A percentile compares a stretch with the other conserved stretches of the same genome.
Conservation (phyloP, 2,113 vertebrate genomes). For the Felis chaus region DNA sequence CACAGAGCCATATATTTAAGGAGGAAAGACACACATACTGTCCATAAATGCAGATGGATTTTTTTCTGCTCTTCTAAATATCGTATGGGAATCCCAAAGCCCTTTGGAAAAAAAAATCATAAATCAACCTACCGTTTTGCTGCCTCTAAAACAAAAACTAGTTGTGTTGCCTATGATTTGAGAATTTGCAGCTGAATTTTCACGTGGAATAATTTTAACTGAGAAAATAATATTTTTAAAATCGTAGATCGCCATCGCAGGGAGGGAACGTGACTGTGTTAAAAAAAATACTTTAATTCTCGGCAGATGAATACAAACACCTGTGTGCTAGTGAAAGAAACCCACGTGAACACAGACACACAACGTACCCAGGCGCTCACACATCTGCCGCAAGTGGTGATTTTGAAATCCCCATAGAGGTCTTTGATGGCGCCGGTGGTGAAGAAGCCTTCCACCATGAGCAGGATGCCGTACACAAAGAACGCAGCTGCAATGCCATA, state of each 20-base stretch:
- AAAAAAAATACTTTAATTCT: background rate
- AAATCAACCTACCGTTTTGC: background rate
- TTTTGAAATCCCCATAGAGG: conserved; percentile 99
- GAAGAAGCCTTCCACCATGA: conserved; percentile 99
- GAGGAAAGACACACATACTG: background rate
- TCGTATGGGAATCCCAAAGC: background rate
- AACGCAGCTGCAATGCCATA: conserved; percentile 98
- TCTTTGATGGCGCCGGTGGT: conserved; percentile 99
- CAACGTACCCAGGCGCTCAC: conserved; percentile 97
- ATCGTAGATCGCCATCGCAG: background rate
- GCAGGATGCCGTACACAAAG: conserved; percentile 98
- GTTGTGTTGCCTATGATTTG: background rate
- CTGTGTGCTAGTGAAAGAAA: background rate
- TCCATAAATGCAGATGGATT: background rate
- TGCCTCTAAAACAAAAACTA: conserved; percentile 13
- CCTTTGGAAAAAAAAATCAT: background rate
- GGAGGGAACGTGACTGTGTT: background rate
- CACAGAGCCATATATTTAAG: background rate
- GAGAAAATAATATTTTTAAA: background rate
- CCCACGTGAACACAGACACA: background rate
- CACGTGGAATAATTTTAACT: background rate
- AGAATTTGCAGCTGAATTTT: conserved; percentile 32
- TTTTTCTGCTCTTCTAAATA: background rate
- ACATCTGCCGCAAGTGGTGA: conserved; percentile 98
- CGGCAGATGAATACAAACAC: background rate